Base-by-base conservation (phyloP, 1,140 invertebrate species). In the Drosophila melanogaster region DNA sequence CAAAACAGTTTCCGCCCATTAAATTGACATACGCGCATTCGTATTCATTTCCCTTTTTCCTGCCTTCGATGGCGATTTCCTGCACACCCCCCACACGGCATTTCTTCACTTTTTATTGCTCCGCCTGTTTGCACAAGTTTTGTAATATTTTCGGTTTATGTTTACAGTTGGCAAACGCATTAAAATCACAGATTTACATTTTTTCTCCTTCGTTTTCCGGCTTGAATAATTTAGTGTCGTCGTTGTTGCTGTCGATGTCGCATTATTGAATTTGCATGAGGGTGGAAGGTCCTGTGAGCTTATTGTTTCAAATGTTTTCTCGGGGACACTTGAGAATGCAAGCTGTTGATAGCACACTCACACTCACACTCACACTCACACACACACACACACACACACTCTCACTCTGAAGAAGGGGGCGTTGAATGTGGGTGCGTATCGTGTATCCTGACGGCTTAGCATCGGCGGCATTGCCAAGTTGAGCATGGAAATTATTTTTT, bases 161-260 rank as follows among this genome's bases (percentile, higher is more conserved):
- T 87, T 90, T 90, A 90, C 79, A 90, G 72, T 80, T 87, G 83
- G 79, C 79, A 83, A 90, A 90, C 81, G 81, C 87, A 90, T 90
- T 90, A 90, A 90, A 90, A 87, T 90, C 87, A 90, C 87, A 90
- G 87, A 90, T 87, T 87, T 84, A 87, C 81, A 90, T 90, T 90
- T 90, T 85, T 86, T 79, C 58, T 60, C 44, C 17, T 72, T 44
- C 22, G 41, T 56, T 38, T 50, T 15, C 49, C 47, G 44, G 43
- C 46, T 51, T 87, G 87, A 90, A 90, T 90, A 87, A 90, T 90
- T 90, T 90, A 90, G 79, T 90, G 87, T 83, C 67, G 62, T 72
- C 79, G 66, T 53, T 57, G 70, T 49, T 58, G 40, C 17, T 30
- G 41, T 38, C 22, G 83, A 79, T 79, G 80, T 75, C 66, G 83